A percentile compares a stretch with the other conserved stretches of the same genome.
phyloP scores from a whole-genome alignment of 2,888 invertebrate genomes.

The Chesias legatella region DNA sequence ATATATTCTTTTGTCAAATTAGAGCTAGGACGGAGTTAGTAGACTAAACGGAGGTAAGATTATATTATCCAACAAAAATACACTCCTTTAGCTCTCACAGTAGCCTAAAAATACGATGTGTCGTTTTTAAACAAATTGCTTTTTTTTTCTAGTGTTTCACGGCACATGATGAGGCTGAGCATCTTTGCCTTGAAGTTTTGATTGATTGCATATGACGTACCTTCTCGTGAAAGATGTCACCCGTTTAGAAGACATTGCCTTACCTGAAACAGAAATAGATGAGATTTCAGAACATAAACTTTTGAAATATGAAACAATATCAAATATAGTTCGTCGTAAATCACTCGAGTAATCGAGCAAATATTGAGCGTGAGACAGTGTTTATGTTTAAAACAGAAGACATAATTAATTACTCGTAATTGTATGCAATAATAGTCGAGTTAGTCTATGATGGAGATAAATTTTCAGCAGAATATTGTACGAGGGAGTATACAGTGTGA shows the following conservation, averaged over 20 bases:
- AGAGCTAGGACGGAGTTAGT: too few species aligned
- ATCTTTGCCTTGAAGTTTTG: conserved; percentile 32
- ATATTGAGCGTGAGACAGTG: conserved; percentile 3
- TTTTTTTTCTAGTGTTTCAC: too few species aligned
- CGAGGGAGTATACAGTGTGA: conserved; percentile 2
- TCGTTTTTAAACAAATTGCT: conserved; percentile 5
- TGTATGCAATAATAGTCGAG: not conserved
- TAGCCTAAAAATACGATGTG: too few species aligned
- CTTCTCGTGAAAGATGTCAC: conserved; percentile 60
- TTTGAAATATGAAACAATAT: not conserved
- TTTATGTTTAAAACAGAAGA: conserved; percentile 1
- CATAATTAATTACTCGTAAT: not conserved
- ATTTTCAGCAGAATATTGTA: conserved; percentile 6
- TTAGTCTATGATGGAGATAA: conserved; percentile 1
- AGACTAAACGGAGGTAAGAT: too few species aligned
- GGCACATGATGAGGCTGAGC: not conserved
- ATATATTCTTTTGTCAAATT: too few species aligned
- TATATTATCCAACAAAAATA: too few species aligned
- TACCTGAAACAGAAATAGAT: conserved; percentile 71
- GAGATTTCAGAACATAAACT: conserved; percentile 30
- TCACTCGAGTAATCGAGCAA: conserved; percentile 3
- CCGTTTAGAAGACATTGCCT: conserved; percentile 75
- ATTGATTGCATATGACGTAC: conserved; percentile 58
- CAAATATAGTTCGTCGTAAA: not conserved
- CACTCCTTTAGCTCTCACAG: too few species aligned